Conservation (phyloP, 2,797 vertebrate genomes). For the Phataginus tricuspis region DNA sequence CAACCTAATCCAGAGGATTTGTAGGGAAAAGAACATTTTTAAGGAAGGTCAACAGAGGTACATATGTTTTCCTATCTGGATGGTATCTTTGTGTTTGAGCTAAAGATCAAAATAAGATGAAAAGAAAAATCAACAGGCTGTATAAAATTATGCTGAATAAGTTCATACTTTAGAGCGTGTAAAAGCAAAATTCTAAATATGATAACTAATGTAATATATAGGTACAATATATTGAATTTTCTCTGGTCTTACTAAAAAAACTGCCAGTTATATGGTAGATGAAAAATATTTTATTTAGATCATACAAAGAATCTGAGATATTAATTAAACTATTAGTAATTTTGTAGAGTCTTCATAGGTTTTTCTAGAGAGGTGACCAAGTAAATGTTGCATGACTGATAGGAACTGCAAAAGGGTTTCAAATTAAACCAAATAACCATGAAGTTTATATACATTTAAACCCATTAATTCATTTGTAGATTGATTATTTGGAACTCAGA, state of each 20-base stretch:
- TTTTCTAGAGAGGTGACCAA: slow-evolving; percentile 14
- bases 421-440: neutral
- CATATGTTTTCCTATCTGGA: neutral
- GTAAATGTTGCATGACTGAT: neutral
- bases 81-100: neutral
- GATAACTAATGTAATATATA: neutral
- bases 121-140: neutral
- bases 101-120: slow-evolving; percentile 43
- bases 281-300: slow-evolving; percentile 55
- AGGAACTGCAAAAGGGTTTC: neutral
- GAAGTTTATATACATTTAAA: neutral
- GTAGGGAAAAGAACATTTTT: neutral
- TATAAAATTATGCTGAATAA: neutral
- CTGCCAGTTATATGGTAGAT: neutral
- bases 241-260: neutral
- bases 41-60: neutral
- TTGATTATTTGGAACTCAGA: neutral
- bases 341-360: neutral
- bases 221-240: neutral
- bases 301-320: slow-evolving; percentile 24
- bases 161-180: neutral
- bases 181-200: neutral
- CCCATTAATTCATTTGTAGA: neutral
- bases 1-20: neutral
- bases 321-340: slow-evolving; percentile 25